Base-by-base conservation (phyloP, 2,888 invertebrate species). In the Stegana nigrithorax region DNA sequence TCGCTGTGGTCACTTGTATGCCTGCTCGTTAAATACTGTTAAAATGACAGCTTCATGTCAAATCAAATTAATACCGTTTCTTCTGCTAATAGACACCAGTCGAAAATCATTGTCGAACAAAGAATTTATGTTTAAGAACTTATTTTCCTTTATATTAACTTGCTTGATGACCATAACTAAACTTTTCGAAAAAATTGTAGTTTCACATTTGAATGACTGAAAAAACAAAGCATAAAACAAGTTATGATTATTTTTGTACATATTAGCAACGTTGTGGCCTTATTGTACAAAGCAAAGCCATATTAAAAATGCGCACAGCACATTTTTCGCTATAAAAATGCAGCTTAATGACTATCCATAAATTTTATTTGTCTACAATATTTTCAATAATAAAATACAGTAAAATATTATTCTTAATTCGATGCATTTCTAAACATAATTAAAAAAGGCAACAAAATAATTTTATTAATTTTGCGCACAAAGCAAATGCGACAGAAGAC, bases 401-500 rank as follows among this genome's bases (percentile, higher is more conserved):
- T 2, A 36, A 55, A 55, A 21, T 55, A 21, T 55, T 55, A 36
- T 55, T 55, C 32, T 55, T 36, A 55, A 55, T 53, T 55, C 17
- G 36, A 55, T 55, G 14, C 36, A 27, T 55, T 36, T 36, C 27
- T 60, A 56, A 25, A 32, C 44, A 55, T 23, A 53, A 36, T 55
- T 63, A 60, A 45, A 27, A n/a, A 60, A 47, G n/a, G 29, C 44
- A 60, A 51, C 51, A 26, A 63, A 61, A 27, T 27, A 44, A 39
- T 56, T 29, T 10, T 59, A 62, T 47, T 62, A 58, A 53, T 45
- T 26, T 14, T 14, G 29, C 27, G 62, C 58, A 47, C 62, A 42
- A 45, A 51, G 51, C n/a, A n/a, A 53, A 53, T 50, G 36, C 51
- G 26, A 44, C 26, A 19, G 19, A 36, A 36, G 47, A 12, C 36